Conservation (phyloP, 2,888 invertebrate genomes). For the Shargacucullia verbasci region DNA sequence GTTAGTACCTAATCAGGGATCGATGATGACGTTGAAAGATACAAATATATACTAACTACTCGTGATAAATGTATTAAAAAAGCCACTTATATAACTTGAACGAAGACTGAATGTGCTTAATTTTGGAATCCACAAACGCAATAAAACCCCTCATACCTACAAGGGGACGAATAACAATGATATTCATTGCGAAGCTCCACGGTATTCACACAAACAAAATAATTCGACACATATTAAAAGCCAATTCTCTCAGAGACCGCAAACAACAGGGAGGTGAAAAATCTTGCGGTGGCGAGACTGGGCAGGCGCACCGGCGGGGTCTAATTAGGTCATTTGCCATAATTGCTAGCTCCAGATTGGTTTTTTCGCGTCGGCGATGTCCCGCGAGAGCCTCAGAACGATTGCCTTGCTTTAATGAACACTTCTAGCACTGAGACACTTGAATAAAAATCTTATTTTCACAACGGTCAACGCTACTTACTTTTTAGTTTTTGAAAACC, state of each 20-base stretch:
- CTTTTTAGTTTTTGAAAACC: too few relatives aligned
- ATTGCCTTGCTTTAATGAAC: conserved; percentile 81
- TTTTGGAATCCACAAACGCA: too few relatives aligned
- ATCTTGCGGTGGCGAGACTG: conserved; percentile 68
- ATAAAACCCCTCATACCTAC: too few relatives aligned
- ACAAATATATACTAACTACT: too few relatives aligned
- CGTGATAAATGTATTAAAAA: too few relatives aligned
- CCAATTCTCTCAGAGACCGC: conserved; percentile 70
- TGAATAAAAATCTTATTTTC: conserved; percentile 55
- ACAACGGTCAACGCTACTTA: conserved; percentile 38
- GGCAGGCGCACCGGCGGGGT: conserved; percentile 62
- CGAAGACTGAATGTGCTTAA: too few relatives aligned
- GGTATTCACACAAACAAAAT: conserved; percentile 49
- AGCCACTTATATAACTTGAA: too few relatives aligned
- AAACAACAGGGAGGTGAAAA: conserved; percentile 74
- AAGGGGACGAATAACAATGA: not conserved
- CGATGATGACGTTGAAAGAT: too few relatives aligned
- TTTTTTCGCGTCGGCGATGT: conserved; percentile 85
- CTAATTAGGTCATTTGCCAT: conserved; percentile 86
- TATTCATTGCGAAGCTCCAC: conserved; percentile 5
- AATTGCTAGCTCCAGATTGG: conserved; percentile 86
- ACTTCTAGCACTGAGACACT: conserved; percentile 66
- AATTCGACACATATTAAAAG: conserved; percentile 70
- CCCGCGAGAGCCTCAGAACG: conserved; percentile 74
- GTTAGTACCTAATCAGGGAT: too few relatives aligned